Conservation (phyloP, 2,888 invertebrate genomes). For the Heliconius ismenius region DNA sequence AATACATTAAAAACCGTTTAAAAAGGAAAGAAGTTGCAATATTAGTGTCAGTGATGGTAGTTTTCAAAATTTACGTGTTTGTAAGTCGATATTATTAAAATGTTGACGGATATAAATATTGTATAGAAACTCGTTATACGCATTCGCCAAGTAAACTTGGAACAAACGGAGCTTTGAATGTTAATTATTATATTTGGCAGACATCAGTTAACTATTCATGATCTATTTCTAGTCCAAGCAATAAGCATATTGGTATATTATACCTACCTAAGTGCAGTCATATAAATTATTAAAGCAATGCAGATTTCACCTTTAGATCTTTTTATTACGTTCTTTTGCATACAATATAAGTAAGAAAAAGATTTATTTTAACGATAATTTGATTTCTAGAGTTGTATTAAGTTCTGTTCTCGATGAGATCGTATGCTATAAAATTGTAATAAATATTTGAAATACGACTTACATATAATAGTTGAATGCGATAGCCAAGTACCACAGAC, state of each 20-base stretch:
- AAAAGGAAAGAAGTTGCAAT: no score
- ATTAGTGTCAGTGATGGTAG: no score
- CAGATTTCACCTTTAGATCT: background rate
- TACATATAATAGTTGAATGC: conserved; percentile 61
- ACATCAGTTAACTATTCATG: conserved; percentile 9
- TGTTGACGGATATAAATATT: no score
- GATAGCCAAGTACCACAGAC: conserved; percentile 68
- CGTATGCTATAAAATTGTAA: background rate
- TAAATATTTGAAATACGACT: conserved; percentile 47
- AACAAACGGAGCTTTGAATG: conserved; percentile 14
- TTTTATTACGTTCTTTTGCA: no score
- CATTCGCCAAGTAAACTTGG: conserved; percentile 25
- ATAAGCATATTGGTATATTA: background rate
- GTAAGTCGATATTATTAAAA: no score
- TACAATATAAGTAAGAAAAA: no score
- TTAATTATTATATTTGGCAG: conserved; percentile 33
- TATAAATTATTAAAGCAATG: background rate
- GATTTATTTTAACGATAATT: no score
- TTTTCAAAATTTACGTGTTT: no score
- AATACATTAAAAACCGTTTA: no score
- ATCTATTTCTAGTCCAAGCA: conserved; percentile 17
- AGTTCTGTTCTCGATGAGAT: background rate
- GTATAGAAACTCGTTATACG: background rate
- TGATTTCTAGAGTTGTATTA: background rate
- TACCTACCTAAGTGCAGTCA: background rate